Evolutionary conservation across 2,888 invertebrate species (phyloP), one percentile per base, ranked within the genome.

Genomic region (Silvanus unidentatus): DNA sequence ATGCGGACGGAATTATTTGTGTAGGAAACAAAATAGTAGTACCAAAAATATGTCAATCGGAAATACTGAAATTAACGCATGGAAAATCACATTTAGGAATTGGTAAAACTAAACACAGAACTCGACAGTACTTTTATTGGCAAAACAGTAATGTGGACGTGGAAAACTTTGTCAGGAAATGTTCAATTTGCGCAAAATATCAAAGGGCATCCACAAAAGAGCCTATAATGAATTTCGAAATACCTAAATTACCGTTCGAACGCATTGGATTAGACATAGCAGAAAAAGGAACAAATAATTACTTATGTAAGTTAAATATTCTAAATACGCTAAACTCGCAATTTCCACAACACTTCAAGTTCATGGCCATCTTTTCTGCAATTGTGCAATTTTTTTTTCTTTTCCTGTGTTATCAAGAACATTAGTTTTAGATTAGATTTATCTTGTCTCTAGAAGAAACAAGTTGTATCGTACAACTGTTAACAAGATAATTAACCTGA

Each of bases 151-250:
- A 10, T 15, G 2, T n/a, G 13, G 41, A 41, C 2, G 28, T 41
- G 13, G 35, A 34, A n/a, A 11, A 41, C 2, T 32, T 15, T 29
- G 14, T 41, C 2, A 16, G 4, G 10, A 32, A 29, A 15, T 41
- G 41, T 32, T 2, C 2, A 14, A 13, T 15, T 12, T 41, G 41
- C 16, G 34, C 28, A 14, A 32, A 28, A 41, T 34, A 32, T 41
- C 10, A 12, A 32, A 32, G 22, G 35, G 40, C 45, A 36, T 45
- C 45, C 40, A 45, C 40, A 40, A 48, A 42, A 41, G 40, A 40
- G 43, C 43, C 45, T 34, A 16, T 48, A 39, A 41, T 41, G 11
- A 32, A 10, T 15, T 29, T 29, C 34, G 22, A 41, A 11, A 34
- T 41, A 4, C 41, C 41, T 13, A 22, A 16, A 8, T 12, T 14